Conservation (phyloP, 2,113 vertebrate genomes). For the Malurus alboscapulatus region DNA sequence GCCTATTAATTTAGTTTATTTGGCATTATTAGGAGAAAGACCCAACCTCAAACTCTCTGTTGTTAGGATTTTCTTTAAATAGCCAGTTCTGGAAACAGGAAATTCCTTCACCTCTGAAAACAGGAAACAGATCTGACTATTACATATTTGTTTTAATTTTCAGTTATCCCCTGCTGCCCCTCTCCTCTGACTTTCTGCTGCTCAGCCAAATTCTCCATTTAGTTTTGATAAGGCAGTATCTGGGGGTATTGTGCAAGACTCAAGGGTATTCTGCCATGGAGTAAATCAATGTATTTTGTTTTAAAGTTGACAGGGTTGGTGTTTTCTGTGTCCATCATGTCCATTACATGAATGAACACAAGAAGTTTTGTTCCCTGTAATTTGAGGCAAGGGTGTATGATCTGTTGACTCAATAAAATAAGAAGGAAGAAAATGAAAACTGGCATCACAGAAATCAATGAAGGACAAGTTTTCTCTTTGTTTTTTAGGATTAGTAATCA, state of each 20-base stretch:
- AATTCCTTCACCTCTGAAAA: conserved; percentile 45
- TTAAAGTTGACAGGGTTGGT: not conserved
- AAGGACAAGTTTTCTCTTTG: not conserved
- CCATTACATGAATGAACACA: not conserved
- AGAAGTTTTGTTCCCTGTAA: not conserved
- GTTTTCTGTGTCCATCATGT: not conserved
- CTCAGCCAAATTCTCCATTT: not conserved
- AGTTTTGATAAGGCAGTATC: not conserved
- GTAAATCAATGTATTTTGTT: not conserved
- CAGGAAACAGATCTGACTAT: conserved; percentile 34
- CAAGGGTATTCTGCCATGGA: not conserved
- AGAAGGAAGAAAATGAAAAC: not conserved
- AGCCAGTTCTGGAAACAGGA: conserved; percentile 49
- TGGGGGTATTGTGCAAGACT: not conserved
- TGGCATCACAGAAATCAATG: not conserved
- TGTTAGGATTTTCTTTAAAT: conserved; percentile 57
- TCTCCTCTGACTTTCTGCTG: not conserved
- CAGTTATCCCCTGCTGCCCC: not conserved
- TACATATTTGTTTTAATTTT: conserved; percentile 21
- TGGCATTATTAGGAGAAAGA: not conserved
- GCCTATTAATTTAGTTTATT: conserved; percentile 35
- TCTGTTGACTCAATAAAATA: not conserved
- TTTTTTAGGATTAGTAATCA: not conserved
- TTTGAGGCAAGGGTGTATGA: not conserved
- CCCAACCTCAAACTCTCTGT: not conserved